A percentile compares a stretch with the other conserved stretches of the same genome.
These are phyloP conservation scores for Chalcis sispes DNA, from an alignment of 2,888 invertebrate species.

Conservation along the genomic window DNA sequence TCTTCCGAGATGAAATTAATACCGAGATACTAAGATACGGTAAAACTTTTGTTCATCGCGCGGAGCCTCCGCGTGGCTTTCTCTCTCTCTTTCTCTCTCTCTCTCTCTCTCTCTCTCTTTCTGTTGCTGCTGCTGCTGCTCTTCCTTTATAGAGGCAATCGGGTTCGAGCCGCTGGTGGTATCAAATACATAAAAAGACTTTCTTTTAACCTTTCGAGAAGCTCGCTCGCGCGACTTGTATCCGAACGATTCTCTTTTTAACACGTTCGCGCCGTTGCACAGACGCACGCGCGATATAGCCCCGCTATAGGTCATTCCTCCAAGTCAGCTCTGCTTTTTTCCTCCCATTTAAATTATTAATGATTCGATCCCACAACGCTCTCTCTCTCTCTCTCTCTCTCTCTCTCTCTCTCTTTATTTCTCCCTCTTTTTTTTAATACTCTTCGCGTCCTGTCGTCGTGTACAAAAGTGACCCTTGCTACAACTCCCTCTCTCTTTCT, in stretches of 20 bases:
- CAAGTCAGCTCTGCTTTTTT: slow-evolving; percentile 39
- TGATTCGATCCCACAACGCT: slow-evolving; percentile 40
- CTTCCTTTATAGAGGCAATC: slow-evolving; percentile 12
- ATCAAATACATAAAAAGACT: slow-evolving; percentile 54
- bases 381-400: background rate
- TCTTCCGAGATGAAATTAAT: slow-evolving; percentile 54
- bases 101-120: slow-evolving; percentile 4
- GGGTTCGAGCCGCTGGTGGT: slow-evolving; percentile 3
- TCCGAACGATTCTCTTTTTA: slow-evolving; percentile 32
- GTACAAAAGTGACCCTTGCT: slow-evolving; percentile 32
- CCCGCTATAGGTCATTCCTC: slow-evolving; percentile 50
- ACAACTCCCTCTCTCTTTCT: too few relatives aligned
- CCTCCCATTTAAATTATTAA: slow-evolving; percentile 54
- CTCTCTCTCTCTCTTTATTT: background rate
- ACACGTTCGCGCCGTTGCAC: slow-evolving; percentile 31
- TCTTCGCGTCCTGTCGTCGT: slow-evolving; percentile 1
- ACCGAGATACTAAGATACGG: slow-evolving; percentile 52
- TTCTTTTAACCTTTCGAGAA: slow-evolving; percentile 27
- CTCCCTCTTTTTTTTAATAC: background rate
- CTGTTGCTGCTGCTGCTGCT: background rate
- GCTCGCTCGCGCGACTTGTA: background rate
- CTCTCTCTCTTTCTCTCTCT: slow-evolving; percentile 7
- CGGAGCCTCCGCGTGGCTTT: slow-evolving; percentile 27
- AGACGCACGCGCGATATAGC: slow-evolving; percentile 16
- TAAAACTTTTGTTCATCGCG: slow-evolving; percentile 47